Evolutionary conservation across 2,113 vertebrate species (phyloP).

Genomic region (Chaetodon trifascialis): DNA sequence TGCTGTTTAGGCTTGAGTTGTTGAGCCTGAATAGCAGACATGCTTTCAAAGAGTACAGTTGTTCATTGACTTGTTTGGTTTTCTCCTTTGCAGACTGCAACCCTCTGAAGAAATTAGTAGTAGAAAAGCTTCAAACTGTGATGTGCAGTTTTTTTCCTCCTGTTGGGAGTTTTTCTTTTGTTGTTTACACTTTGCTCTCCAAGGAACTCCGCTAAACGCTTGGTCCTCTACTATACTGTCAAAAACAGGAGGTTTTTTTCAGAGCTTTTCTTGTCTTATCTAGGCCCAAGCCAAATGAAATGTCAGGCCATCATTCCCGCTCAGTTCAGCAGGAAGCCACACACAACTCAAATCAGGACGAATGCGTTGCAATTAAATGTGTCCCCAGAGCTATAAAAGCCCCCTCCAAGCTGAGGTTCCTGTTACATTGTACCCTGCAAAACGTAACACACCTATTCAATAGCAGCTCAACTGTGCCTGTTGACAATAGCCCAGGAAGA

Average conservation of each 20-base stretch:
- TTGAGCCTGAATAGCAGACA: not conserved
- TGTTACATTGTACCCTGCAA: conserved; percentile 58
- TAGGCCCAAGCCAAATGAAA: conserved; percentile 57
- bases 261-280: conserved; percentile 71
- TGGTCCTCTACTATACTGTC: conserved; percentile 20
- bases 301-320: conserved; percentile 52
- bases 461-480: conserved; percentile 41
- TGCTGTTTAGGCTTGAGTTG: not conserved
- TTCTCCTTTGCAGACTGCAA: not conserved
- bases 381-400: conserved; percentile 63
- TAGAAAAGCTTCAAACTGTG: conserved; percentile 19
- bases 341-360: conserved; percentile 41
- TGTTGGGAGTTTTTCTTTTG: conserved; percentile 20
- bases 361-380: conserved; percentile 69
- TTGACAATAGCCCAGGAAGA: conserved; percentile 55
- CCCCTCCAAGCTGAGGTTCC: conserved; percentile 56
- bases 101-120: conserved; percentile 1
- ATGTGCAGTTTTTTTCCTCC: not conserved
- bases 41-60: not conserved
- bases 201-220: conserved; percentile 34
- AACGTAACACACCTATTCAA: conserved; percentile 60
- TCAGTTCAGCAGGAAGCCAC: conserved; percentile 39
- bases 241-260: conserved; percentile 52
- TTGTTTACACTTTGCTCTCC: conserved; percentile 43
- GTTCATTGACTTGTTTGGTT: not conserved